Percentiles rank a stretch among this genome's conserved stretches.
Evolutionary conservation across 2,888 invertebrate genomes (phyloP).

Genomic region (Bombyx huttoni): DNA sequence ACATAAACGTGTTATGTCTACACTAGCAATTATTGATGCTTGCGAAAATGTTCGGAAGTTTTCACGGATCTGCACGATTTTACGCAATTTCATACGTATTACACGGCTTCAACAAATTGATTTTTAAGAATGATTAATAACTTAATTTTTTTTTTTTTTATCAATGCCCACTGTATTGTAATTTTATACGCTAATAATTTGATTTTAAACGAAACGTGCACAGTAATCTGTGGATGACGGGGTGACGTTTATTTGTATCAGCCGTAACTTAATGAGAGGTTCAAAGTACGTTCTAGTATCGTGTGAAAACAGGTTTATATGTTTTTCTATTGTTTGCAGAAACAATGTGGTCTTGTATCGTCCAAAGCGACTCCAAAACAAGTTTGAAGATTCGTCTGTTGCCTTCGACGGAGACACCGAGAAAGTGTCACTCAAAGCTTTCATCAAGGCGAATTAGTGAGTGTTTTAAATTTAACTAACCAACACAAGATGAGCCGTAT

Average conservation of each 20-base stretch:
- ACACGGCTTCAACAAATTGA: neutral
- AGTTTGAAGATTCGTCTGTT: constrained; percentile 88
- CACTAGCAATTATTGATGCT: constrained; percentile 5
- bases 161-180: too few relatives aligned
- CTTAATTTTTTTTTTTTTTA: too few relatives aligned
- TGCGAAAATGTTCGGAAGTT: constrained; percentile 8
- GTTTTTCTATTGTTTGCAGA: constrained; percentile 20
- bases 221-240: too few relatives aligned
- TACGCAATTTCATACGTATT: constrained; percentile 13
- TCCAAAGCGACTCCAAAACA: constrained; percentile 90
- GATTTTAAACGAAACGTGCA: too few relatives aligned
- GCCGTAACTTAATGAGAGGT: too few relatives aligned
- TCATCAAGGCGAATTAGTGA: constrained; percentile 90
- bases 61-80: constrained; percentile 11
- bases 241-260: too few relatives aligned
- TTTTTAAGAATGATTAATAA: too few relatives aligned
- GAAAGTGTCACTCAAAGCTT: constrained; percentile 80
- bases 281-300: too few relatives aligned
- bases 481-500: too few relatives aligned
- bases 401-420: constrained; percentile 82
- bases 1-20: neutral
- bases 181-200: too few relatives aligned
- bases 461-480: constrained; percentile 30
- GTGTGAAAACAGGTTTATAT: too few relatives aligned
- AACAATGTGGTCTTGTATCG: constrained; percentile 90